These are phyloP conservation scores for Aphelenchoides fujianensis DNA, from an alignment of 1,140 invertebrate genomes.

Conservation along the genomic window DNA sequence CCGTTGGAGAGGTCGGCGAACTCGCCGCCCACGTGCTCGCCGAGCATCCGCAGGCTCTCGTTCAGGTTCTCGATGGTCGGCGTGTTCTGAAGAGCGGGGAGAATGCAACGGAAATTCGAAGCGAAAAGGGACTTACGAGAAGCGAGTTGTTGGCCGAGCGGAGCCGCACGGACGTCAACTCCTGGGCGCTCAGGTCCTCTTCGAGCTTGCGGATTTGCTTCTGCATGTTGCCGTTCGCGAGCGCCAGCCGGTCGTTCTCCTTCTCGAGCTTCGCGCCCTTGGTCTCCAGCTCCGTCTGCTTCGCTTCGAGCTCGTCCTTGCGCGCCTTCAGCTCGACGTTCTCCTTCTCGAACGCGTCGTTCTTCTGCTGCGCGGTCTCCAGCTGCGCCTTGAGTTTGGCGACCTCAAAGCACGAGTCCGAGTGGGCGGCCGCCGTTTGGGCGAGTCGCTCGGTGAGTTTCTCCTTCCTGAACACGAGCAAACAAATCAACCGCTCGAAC, in stretches of 20 bases:
- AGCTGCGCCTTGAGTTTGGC: background rate
- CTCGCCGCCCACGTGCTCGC: background rate
- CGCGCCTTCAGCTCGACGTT: background rate
- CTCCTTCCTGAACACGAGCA: too few relatives aligned
- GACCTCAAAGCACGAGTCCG: background rate
- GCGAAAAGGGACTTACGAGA: background rate
- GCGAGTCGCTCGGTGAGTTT: background rate
- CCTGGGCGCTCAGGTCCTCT: background rate
- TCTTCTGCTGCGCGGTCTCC: background rate
- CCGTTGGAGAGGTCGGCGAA: background rate
- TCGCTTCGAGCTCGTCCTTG: too few relatives aligned
- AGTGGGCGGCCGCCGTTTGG: background rate
- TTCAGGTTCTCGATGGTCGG: background rate
- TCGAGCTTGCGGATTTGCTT: background rate
- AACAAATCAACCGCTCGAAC: too few relatives aligned
- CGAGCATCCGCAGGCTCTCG: background rate
- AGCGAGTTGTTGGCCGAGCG: background rate
- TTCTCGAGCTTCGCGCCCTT: background rate
- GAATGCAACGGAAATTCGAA: background rate
- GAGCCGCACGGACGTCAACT: background rate
- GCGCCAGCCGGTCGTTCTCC: background rate
- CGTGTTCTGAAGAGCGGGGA: background rate
- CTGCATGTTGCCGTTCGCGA: background rate
- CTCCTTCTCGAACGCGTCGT: background rate
- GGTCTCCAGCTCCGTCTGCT: too few relatives aligned